Evolutionary conservation across 2,888 invertebrate species (phyloP).

Genomic region (Oxystoma pomonae): DNA sequence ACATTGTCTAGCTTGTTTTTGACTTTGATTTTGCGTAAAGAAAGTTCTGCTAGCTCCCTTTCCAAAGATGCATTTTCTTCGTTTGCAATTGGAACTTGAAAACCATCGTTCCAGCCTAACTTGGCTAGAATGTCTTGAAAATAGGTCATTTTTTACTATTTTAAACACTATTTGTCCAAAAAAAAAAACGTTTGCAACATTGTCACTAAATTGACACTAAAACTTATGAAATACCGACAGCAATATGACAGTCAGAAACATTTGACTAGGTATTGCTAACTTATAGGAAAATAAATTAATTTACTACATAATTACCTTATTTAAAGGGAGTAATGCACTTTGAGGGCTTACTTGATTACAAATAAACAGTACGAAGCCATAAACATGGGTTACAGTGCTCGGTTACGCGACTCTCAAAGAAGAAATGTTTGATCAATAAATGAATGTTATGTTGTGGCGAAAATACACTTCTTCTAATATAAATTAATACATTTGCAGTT

Average conservation of each 20-base stretch:
- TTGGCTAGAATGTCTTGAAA: conserved; percentile 63
- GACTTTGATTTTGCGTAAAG: conserved; percentile 49
- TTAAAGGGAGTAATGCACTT: too few species aligned
- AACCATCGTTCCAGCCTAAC: conserved; percentile 73
- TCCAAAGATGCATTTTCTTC: conserved; percentile 61
- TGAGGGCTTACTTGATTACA: background rate
- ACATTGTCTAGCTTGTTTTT: conserved; percentile 47
- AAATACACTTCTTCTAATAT: too few species aligned
- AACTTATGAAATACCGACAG: too few species aligned
- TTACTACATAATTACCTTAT: too few species aligned
- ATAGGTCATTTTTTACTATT: conserved; percentile 34
- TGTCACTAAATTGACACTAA: too few species aligned
- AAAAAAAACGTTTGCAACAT: background rate
- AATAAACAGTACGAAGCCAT: background rate
- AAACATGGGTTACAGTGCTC: background rate
- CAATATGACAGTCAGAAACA: too few species aligned
- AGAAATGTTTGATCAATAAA: background rate
- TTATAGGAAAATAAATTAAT: too few species aligned
- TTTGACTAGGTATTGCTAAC: too few species aligned
- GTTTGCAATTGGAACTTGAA: conserved; percentile 76
- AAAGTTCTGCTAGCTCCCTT: conserved; percentile 50
- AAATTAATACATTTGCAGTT: too few species aligned
- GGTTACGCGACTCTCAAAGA: background rate
- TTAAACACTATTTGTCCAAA: background rate
- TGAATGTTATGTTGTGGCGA: too few species aligned